Evolutionary conservation across 2,888 invertebrate species (phyloP).

Genomic region (Brassicogethes aeneus): DNA sequence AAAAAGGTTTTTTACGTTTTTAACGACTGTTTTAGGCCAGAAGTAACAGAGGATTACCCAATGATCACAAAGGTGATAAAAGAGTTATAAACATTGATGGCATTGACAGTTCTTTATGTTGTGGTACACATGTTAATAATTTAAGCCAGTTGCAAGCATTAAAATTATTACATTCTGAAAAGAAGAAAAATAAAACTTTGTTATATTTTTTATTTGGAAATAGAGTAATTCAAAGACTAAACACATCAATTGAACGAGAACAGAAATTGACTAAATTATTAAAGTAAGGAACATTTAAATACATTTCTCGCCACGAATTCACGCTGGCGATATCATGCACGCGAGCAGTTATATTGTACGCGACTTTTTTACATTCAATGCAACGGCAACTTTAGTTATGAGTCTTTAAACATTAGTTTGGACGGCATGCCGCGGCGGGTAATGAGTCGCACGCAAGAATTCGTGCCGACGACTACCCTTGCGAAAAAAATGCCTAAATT

Average conservation of each 20-base stretch:
- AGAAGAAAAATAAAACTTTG: conserved; percentile 54
- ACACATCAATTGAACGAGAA: conserved; percentile 56
- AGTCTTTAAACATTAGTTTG: no score
- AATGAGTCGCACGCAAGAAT: no score
- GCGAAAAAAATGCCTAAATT: no score
- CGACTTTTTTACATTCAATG: no score
- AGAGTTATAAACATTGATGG: conserved; percentile 68
- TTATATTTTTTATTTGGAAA: conserved; percentile 66
- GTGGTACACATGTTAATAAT: conserved; percentile 78
- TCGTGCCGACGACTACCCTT: no score
- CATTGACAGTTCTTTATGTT: conserved; percentile 76
- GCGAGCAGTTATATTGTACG: no score
- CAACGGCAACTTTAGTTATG: no score
- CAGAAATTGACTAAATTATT: conserved; percentile 56
- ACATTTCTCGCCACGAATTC: no score
- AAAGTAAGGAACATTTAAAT: no score
- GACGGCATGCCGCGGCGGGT: no score
- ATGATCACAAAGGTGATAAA: conserved; percentile 67
- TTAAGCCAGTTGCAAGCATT: conserved; percentile 59
- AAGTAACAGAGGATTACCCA: conserved; percentile 61
- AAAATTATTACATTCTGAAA: conserved; percentile 61
- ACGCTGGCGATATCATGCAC: no score
- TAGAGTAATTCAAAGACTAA: conserved; percentile 54
- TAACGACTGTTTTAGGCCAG: conserved; percentile 52
- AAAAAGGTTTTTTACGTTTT: no score